Base-by-base conservation (phyloP, 2,888 invertebrate genomes). In the Gisinianus flammeolus region DNA sequence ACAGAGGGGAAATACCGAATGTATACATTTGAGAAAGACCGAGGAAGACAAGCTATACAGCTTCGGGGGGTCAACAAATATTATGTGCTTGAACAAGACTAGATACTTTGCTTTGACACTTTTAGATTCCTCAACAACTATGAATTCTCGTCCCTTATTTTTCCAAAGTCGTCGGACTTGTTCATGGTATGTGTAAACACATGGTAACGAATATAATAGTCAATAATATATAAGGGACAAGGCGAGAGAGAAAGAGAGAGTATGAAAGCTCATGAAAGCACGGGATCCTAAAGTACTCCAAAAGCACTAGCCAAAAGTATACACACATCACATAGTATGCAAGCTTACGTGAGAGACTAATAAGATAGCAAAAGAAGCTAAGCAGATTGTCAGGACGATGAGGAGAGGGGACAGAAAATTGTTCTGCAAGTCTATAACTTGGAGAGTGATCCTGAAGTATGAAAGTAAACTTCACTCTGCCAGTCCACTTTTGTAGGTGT, bases 401-500 rank as follows among this genome's bases (percentile, higher is more conserved):
- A 58, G 62, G 58, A 33, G 31, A 70, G 69, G 58, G 28, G n/a
- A n/a, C 28, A 54, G 62, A 31, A 68, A 70, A 76, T 64, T 64
- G 35, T 52, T 52, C 28, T 52, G 31, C 71, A 58, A 30, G 56
- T 24, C 69, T 52, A 31, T 33, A 26, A 26, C 44, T 33, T 26
- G 35, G 33, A 68, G 33, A 35, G 26, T 64, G 44, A 74, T 76
- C 62, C 69, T 76, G 69, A 70, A 69, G 62, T 76, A 69, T 69
- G 68, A 69, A 69, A 76, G 76, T 70, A 76, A 76, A 76, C 68
- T 76, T 69, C 76, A 68, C 76, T 76, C 70, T 62, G 35, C 30
- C 76, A 76, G 62, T 76, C 35, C 54, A 69, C 76, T 69, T 76
- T 68, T 76, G 76, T 76, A 76, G 69, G 76, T 76, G 76, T 76